These are phyloP conservation scores for Himalopsyche tibetana DNA, from an alignment of 2,888 invertebrate genomes.

Conservation along the genomic window DNA sequence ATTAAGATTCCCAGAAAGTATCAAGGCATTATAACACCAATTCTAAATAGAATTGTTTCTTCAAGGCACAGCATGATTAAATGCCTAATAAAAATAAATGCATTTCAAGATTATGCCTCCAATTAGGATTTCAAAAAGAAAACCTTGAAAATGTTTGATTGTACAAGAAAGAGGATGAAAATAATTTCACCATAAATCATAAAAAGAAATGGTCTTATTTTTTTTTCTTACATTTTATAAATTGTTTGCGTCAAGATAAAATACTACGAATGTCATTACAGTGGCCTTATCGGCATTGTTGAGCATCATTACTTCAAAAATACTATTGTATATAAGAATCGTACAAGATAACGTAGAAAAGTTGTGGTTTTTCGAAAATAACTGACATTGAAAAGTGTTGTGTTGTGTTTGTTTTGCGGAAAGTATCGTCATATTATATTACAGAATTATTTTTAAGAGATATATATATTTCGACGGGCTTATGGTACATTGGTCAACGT, in stretches of 20 bases:
- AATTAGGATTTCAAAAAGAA: constrained; percentile 3
- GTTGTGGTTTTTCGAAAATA: too few species aligned
- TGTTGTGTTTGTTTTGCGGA: too few species aligned
- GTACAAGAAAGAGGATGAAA: background rate
- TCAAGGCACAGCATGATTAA: background rate
- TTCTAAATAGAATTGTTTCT: constrained; percentile 35
- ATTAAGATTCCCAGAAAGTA: constrained; percentile 46
- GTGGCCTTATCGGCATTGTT: background rate
- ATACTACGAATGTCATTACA: background rate
- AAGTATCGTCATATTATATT: too few species aligned
- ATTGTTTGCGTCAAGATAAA: constrained; percentile 15
- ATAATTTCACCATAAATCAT: constrained; percentile 5
- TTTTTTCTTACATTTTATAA: constrained; percentile 4
- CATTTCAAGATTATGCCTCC: constrained; percentile 7
- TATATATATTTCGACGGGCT: too few species aligned
- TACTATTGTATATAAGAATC: too few species aligned
- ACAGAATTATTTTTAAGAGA: too few species aligned
- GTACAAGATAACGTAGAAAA: too few species aligned
- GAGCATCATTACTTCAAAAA: constrained; percentile 5
- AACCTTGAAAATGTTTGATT: constrained; percentile 22
- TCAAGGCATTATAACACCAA: constrained; percentile 41
- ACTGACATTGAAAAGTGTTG: too few species aligned
- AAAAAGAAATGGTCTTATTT: background rate
- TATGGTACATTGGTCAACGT: too few species aligned
- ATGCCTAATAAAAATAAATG: constrained; percentile 16